Base-by-base conservation (phyloP, 2,113 vertebrate genomes). In the Cyprinus carpio region DNA sequence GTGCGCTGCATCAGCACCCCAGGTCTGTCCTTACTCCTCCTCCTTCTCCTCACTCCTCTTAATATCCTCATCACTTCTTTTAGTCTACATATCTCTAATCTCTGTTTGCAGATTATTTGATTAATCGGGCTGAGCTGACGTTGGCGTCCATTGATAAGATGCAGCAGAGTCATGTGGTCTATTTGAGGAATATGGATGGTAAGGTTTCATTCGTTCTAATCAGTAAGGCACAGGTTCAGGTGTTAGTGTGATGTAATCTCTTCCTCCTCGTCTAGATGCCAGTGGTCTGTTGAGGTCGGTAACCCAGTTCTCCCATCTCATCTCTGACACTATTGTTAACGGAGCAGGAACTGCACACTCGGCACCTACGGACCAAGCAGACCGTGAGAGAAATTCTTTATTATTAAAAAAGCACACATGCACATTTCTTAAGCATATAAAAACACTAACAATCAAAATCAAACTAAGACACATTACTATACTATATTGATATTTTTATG, bases 251-350 rank as follows among this genome's bases (percentile, higher is more conserved):
- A 46, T 29, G 8, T 60, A 29, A 75, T 72, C 23, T 82, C 25
- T 37, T 43, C 34, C 62, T 10, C 40, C 49, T 60, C 51, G 9
- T 60, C 0, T 85, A 99, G 98, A 96, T 1, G 77, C 95, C 81
- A 93, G 95, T 27, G 92, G 92, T 34, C 72, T 99, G 87, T 85
- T 98, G 81, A 94, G 96, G 71, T 89, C 95, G 0, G 92, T 98
- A 75, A 95, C 96, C 12, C 96, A 96, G 88, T 97, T 99, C 1
- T 94, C 95, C 65, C 96, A 98, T 91, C 89, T 97, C 67, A 93
- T 97, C 10, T 94, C 97, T 0, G 97, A 99, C 92, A 95, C 96
- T 64, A 96, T 99, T 3, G 82, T 96, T 25, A 96, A 98, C 0
- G 96, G 96, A 64, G 95, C 96, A 0, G 94, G 95, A 0, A 95